phyloP scores from a whole-genome alignment of 37 sponge, comb jelly and placozoan genomes.

The Petrosia ficiformis region DNA sequence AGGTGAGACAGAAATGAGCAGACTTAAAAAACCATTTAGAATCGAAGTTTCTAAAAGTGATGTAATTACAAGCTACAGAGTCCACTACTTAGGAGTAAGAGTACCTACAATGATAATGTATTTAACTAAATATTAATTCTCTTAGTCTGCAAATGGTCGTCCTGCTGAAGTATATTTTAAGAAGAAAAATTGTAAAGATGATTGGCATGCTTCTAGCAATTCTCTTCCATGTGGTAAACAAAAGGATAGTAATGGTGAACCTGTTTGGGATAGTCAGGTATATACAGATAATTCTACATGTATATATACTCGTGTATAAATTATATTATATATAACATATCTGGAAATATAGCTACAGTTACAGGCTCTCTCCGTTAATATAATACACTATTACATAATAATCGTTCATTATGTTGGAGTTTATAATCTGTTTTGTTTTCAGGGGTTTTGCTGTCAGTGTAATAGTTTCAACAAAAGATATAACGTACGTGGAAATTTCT shows the following conservation, averaged over 20 bases:
- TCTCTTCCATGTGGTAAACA: slow-evolving; percentile 55
- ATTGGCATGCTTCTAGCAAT: not conserved
- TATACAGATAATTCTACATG: not conserved
- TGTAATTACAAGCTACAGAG: slow-evolving; percentile 55
- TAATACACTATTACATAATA: too few species aligned
- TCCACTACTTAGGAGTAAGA: slow-evolving; percentile 66
- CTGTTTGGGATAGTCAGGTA: slow-evolving; percentile 75
- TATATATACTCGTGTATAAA: too few species aligned
- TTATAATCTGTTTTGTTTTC: too few species aligned
- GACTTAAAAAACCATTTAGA: slow-evolving; percentile 67
- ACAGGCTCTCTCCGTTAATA: too few species aligned
- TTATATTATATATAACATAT: too few species aligned
- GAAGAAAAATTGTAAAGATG: slow-evolving; percentile 45
- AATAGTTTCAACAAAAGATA: not conserved
- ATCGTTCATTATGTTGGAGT: too few species aligned
- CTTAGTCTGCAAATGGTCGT: slow-evolving; percentile 61
- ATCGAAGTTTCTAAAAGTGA: slow-evolving; percentile 63
- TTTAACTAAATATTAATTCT: not conserved
- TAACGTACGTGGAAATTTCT: not conserved
- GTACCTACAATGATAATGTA: not conserved
- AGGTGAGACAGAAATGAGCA: slow-evolving; percentile 21
- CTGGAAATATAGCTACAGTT: too few species aligned
- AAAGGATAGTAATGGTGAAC: slow-evolving; percentile 2
- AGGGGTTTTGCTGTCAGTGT: slow-evolving; percentile 82
- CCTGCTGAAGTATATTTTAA: slow-evolving; percentile 40